Conservation (phyloP, 2,113 vertebrate genomes). For the Prionailurus bengalensis region DNA sequence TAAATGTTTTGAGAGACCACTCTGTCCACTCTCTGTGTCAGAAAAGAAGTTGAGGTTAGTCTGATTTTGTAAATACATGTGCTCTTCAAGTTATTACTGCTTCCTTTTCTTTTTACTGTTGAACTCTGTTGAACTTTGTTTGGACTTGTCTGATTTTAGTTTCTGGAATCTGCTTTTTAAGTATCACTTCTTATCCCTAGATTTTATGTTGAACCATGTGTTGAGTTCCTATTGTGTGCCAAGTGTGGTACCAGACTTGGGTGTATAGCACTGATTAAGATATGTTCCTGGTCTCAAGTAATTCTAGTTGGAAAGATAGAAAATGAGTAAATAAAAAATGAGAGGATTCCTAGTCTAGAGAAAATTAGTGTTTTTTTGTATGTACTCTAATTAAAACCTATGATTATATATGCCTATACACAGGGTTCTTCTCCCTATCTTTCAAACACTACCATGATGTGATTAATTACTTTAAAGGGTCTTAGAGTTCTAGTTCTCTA, state of each 20-base stretch:
- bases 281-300: neutral
- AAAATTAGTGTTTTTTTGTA: neutral
- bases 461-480: neutral
- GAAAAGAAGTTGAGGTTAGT: neutral
- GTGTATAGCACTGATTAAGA: neutral
- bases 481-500: conserved; percentile 14
- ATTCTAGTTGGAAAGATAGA: conserved; percentile 9
- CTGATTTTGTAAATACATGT: neutral
- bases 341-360: neutral
- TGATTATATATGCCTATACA: neutral
- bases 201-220: conserved; percentile 39
- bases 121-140: neutral
- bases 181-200: neutral
- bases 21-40: neutral
- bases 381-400: neutral
- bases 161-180: conserved; percentile 46
- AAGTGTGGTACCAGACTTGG: neutral
- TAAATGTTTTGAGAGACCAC: neutral
- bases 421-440: neutral
- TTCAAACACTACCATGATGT: neutral
- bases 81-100: neutral
- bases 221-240: neutral
- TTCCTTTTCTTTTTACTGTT: conserved; percentile 15
- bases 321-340: neutral
- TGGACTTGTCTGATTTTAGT: neutral